These are phyloP conservation scores for Phalacrocorax carbo DNA, from an alignment of 2,113 vertebrate genomes.

Conservation along the genomic window DNA sequence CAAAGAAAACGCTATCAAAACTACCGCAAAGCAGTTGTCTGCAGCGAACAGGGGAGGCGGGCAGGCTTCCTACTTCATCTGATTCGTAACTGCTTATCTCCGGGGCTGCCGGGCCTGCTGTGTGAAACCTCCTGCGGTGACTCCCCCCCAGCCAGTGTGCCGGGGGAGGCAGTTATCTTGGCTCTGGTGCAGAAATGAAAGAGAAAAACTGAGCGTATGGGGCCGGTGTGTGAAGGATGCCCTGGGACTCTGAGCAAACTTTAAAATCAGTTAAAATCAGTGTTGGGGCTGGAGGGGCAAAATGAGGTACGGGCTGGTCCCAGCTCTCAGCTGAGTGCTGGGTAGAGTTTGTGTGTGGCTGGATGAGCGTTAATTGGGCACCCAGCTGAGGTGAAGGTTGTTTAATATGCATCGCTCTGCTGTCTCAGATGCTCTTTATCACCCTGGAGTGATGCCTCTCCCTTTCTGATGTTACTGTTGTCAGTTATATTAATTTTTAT, in stretches of 20 bases:
- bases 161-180: rapidly evolving
- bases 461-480: neutral
- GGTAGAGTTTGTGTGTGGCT: neutral
- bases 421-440: neutral
- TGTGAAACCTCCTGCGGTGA: neutral
- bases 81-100: neutral
- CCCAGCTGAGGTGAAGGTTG: neutral
- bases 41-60: neutral
- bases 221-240: rapidly evolving
- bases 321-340: neutral
- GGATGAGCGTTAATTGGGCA: neutral
- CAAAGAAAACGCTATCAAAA: neutral
- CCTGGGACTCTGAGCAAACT: too few relatives aligned
- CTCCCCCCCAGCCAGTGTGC: neutral
- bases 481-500: neutral
- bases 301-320: rapidly evolving
- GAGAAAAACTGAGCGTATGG: rapidly evolving
- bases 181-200: neutral
- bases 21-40: neutral
- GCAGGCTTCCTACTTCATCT: rapidly evolving
- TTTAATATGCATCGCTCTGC: neutral
- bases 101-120: rapidly evolving
- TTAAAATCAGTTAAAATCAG: neutral
- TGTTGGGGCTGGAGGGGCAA: neutral
- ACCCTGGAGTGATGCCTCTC: neutral